A percentile compares a stretch with the other conserved stretches of the same genome.
phyloP scores from a whole-genome alignment of 2,888 invertebrate genomes.

The Scaptomyza tumidula region DNA sequence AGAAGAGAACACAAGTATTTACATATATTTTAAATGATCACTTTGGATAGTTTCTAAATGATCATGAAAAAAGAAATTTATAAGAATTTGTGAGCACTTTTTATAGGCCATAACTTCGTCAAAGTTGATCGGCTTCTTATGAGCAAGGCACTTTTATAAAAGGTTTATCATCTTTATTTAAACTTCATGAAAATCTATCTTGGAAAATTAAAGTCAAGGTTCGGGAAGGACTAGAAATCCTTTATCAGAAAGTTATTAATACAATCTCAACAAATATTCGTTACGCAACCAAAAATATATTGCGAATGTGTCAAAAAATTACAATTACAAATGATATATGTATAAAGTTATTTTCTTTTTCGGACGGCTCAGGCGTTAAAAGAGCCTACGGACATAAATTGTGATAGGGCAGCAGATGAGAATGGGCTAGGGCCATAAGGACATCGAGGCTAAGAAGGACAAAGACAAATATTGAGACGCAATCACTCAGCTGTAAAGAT shows the following conservation, averaged over 20 bases:
- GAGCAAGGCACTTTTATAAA: too few relatives aligned
- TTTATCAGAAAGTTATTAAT: neutral
- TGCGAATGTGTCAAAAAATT: constrained; percentile 48
- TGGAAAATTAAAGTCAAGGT: too few relatives aligned
- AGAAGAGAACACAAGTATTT: neutral
- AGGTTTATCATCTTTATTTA: too few relatives aligned
- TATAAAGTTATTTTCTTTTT: constrained; percentile 6
- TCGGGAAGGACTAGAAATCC: too few relatives aligned
- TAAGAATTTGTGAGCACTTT: too few relatives aligned
- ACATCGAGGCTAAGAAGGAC: constrained; percentile 36
- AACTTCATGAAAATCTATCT: too few relatives aligned
- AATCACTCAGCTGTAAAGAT: constrained; percentile 78
- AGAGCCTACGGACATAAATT: neutral
- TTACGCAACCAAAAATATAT: neutral
- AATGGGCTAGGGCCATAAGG: constrained; percentile 7
- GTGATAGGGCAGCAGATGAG: constrained; percentile 1
- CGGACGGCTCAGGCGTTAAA: constrained; percentile 8
- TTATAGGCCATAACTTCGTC: too few relatives aligned
- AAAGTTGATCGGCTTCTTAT: too few relatives aligned
- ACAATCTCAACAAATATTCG: neutral
- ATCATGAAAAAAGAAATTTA: too few relatives aligned
- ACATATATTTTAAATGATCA: neutral
- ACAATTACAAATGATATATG: constrained; percentile 46
- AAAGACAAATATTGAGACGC: constrained; percentile 74
- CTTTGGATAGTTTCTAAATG: too few relatives aligned